Percentiles rank a stretch among this genome's conserved stretches.
phyloP scores from a whole-genome alignment of 2,113 vertebrate genomes.

The Psettodes erumei region DNA sequence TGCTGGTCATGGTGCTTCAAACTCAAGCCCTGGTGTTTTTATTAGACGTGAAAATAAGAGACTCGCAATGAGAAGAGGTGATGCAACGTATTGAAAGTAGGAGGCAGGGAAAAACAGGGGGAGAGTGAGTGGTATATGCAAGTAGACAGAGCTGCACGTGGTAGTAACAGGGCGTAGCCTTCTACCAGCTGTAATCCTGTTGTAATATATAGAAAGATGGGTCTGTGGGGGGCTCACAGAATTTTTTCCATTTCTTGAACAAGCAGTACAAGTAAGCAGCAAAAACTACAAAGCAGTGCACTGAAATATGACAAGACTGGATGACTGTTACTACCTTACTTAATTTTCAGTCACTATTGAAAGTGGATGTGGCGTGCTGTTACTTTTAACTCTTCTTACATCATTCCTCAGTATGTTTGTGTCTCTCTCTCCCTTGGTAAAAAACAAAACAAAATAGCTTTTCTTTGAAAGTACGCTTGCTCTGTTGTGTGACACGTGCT shows the following conservation, averaged over 20 bases:
- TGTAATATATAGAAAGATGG: constrained; percentile 36
- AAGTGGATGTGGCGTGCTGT: not conserved
- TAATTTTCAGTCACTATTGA: not conserved
- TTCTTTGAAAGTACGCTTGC: not conserved
- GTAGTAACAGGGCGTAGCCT: not conserved
- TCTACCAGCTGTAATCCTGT: constrained; percentile 43
- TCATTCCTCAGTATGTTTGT: not conserved
- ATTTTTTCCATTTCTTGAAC: constrained; percentile 15
- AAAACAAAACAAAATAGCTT: not conserved
- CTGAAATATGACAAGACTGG: not conserved
- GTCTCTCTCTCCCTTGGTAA: not conserved
- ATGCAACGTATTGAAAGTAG: constrained; percentile 43
- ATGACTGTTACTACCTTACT: not conserved
- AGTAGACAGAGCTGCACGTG: constrained; percentile 19
- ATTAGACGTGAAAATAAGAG: constrained; percentile 36
- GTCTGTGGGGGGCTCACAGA: not conserved
- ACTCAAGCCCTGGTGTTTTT: constrained; percentile 18
- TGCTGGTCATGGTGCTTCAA: constrained; percentile 21
- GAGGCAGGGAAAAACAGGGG: constrained; percentile 16
- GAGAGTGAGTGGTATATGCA: constrained; percentile 2
- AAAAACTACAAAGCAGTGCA: not conserved
- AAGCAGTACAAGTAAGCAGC: constrained; percentile 1
- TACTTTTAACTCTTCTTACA: not conserved
- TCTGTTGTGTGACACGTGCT: not conserved
- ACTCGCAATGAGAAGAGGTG: constrained; percentile 16